Conservation (phyloP, 2,113 vertebrate species). For the Pelobates fuscus region DNA sequence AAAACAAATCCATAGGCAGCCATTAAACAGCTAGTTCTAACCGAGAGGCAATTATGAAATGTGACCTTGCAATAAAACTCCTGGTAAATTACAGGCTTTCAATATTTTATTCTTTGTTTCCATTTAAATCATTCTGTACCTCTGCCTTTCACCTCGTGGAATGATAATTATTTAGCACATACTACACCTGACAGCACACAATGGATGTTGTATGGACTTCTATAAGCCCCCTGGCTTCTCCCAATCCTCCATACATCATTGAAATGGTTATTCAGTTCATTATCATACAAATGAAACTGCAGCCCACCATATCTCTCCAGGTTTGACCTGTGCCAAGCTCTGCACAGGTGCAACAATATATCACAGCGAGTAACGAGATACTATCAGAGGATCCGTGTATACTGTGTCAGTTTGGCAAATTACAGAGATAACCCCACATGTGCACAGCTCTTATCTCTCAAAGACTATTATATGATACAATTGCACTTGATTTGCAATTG, state of each 20-base stretch:
- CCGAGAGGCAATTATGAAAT: too few species aligned
- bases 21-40: too few species aligned
- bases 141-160: too few species aligned
- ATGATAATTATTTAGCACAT: background rate
- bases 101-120: too few species aligned
- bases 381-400: conserved; percentile 11
- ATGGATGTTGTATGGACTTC: background rate
- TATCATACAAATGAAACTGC: conserved; percentile 46
- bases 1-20: too few species aligned
- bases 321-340: conserved; percentile 16
- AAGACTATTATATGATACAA: conserved; percentile 26
- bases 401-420: conserved; percentile 33
- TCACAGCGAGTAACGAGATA: background rate
- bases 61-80: too few species aligned
- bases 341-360: conserved; percentile 20
- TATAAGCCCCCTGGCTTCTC: too few species aligned
- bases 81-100: too few species aligned
- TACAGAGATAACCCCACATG: conserved; percentile 29
- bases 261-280: conserved; percentile 13
- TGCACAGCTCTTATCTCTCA: conserved; percentile 15
- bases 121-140: too few species aligned
- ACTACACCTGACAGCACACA: background rate
- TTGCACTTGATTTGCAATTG: conserved; percentile 28
- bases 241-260: conserved; percentile 17
- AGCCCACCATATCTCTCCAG: conserved; percentile 20